These are phyloP conservation scores for Blastomussa wellsi DNA, from an alignment of 92 coral and sea anemone species.

Conservation along the genomic window DNA sequence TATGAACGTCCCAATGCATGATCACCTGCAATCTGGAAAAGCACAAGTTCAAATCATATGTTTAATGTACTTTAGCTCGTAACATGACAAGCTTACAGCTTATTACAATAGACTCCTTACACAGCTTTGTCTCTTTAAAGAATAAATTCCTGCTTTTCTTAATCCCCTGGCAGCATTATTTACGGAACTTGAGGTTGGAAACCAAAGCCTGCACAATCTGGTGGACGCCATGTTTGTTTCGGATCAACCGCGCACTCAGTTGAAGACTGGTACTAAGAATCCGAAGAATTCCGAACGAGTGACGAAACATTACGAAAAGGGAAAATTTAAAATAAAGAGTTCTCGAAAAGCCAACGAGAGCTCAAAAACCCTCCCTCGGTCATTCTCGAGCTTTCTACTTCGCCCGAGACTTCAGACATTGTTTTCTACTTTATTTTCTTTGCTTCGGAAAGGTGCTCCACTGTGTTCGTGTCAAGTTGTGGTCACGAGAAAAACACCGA, in stretches of 20 bases:
- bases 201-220: conserved; percentile 12
- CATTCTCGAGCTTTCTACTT: not conserved
- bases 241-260: not conserved
- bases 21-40: conserved; percentile 33
- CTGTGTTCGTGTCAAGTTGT: not conserved
- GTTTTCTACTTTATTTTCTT: not conserved
- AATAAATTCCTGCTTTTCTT: conserved; percentile 6
- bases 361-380: no score
- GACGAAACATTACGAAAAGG: conserved; percentile 31
- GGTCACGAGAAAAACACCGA: not conserved
- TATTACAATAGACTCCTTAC: conserved; percentile 1
- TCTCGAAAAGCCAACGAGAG: no score
- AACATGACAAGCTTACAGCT: not conserved
- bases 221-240: conserved; percentile 39
- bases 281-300: conserved; percentile 31
- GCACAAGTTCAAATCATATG: conserved; percentile 2
- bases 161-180: not conserved
- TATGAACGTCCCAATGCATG: conserved; percentile 22
- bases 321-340: not conserved
- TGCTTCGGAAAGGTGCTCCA: not conserved
- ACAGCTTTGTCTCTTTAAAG: conserved; percentile 1
- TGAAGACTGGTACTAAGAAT: conserved; percentile 2
- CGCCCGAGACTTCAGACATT: no score
- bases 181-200: not conserved
- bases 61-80: not conserved